These are phyloP conservation scores for Pachyuromys duprasi DNA, from an alignment of 2,797 vertebrate species.

Conservation along the genomic window DNA sequence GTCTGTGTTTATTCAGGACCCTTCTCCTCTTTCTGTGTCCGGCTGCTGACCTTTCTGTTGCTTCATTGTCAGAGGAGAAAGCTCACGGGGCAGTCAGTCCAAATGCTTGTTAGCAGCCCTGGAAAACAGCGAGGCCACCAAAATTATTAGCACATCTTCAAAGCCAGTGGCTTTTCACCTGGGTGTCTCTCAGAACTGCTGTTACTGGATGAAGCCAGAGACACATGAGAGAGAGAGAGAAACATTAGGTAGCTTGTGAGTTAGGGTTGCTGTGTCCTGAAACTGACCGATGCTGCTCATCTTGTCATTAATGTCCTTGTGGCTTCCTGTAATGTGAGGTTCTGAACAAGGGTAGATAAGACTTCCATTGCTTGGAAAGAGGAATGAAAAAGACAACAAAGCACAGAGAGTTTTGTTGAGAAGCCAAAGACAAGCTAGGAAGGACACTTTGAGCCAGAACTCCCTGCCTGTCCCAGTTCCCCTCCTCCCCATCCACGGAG, in stretches of 20 bases:
- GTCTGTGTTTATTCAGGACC: slow-evolving; percentile 80
- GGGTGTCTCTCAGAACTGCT: background rate
- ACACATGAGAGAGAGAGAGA: background rate
- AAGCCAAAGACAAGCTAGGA: background rate
- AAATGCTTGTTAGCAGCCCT: background rate
- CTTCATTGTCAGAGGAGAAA: slow-evolving; percentile 36
- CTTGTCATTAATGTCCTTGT: background rate
- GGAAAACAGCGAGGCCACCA: background rate
- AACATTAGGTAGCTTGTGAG: fast-evolving
- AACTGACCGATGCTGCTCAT: too few relatives aligned
- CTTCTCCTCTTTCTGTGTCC: slow-evolving; percentile 74
- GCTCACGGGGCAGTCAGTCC: slow-evolving; percentile 5
- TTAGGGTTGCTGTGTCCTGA: background rate
- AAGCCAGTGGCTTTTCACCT: background rate
- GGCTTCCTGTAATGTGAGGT: background rate
- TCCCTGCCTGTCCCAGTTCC: background rate
- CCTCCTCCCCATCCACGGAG: background rate
- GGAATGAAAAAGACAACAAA: background rate
- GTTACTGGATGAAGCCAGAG: background rate
- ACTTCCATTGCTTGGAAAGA: background rate
- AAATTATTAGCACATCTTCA: slow-evolving; percentile 18
- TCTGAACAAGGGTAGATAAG: background rate
- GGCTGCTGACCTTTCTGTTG: slow-evolving; percentile 72
- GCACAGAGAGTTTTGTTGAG: background rate
- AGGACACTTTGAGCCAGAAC: background rate